A percentile compares a stretch with the other conserved stretches of the same genome.
phyloP scores from a whole-genome alignment of 2,888 invertebrate species.

The Microchrysa polita region DNA sequence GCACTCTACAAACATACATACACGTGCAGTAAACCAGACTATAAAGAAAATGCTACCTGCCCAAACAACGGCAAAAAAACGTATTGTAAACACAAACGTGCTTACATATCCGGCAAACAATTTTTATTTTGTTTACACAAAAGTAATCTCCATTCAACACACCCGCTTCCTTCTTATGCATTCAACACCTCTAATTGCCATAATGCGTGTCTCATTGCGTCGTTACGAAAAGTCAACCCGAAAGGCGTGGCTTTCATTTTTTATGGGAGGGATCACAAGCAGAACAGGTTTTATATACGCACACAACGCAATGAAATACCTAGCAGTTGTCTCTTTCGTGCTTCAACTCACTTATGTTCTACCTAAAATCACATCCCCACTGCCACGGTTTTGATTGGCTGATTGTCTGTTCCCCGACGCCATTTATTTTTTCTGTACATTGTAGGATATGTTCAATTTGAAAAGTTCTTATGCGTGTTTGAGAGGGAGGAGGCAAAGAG shows the following conservation, averaged over 20 bases:
- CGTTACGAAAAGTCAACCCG: neutral
- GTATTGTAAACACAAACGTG: neutral
- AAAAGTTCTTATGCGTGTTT: neutral
- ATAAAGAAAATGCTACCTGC: too few species aligned
- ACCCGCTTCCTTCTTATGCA: neutral
- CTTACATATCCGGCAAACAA: neutral
- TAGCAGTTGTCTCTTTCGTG: neutral
- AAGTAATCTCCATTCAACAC: neutral
- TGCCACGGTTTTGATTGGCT: neutral
- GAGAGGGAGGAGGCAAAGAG: neutral
- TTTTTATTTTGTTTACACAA: neutral
- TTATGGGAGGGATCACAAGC: neutral
- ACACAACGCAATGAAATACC: neutral
- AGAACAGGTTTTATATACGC: neutral
- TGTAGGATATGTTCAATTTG: neutral
- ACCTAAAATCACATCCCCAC: neutral
- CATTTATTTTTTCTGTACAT: slow-evolving; percentile 8
- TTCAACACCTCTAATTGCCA: slow-evolving; percentile 13
- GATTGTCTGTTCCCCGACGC: neutral
- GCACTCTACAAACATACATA: too few species aligned
- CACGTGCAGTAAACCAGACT: too few species aligned
- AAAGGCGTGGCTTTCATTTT: neutral
- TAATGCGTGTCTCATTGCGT: neutral
- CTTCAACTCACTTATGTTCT: neutral
- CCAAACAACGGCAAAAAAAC: neutral